Percentiles rank a stretch among this genome's conserved stretches.
Conservation (phyloP, 2,797 vertebrate species). For the Prionace glauca region DNA sequence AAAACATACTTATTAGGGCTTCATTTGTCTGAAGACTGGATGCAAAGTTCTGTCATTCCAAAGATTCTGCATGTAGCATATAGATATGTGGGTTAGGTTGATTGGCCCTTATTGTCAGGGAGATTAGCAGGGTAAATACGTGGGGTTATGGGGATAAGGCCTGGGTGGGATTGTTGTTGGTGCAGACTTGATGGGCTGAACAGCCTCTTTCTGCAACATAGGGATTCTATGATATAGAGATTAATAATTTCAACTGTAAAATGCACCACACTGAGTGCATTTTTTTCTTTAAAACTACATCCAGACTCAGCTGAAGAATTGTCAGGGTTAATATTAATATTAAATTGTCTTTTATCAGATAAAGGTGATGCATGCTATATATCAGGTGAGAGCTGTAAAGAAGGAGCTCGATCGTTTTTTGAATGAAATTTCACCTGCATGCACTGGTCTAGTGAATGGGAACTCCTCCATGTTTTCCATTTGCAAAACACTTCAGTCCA, state of each 20-base stretch:
- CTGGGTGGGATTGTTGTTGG: too few relatives aligned
- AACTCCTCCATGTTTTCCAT: not conserved
- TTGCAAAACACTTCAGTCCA: not conserved
- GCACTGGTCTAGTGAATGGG: not conserved
- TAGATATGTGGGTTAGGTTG: too few relatives aligned
- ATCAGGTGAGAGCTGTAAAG: not conserved
- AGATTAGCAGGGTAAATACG: too few relatives aligned
- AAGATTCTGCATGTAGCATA: not conserved
- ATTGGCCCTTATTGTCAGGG: too few relatives aligned
- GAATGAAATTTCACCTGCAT: not conserved
- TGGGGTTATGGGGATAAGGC: too few relatives aligned
- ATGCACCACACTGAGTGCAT: not conserved
- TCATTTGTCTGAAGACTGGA: not conserved
- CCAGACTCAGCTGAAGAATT: not conserved
- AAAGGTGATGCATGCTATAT: not conserved
- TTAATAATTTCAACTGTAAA: not conserved
- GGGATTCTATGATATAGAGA: not conserved
- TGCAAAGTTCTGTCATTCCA: not conserved
- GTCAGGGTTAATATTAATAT: constrained; percentile 1
- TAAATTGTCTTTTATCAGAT: not conserved
- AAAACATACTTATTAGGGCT: not conserved
- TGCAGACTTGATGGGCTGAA: too few relatives aligned
- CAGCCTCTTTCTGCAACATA: too few relatives aligned
- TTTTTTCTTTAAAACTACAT: not conserved
- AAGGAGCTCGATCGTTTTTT: not conserved